phyloP scores from a whole-genome alignment of 2,888 invertebrate genomes.

The Argyresthia albistria region DNA sequence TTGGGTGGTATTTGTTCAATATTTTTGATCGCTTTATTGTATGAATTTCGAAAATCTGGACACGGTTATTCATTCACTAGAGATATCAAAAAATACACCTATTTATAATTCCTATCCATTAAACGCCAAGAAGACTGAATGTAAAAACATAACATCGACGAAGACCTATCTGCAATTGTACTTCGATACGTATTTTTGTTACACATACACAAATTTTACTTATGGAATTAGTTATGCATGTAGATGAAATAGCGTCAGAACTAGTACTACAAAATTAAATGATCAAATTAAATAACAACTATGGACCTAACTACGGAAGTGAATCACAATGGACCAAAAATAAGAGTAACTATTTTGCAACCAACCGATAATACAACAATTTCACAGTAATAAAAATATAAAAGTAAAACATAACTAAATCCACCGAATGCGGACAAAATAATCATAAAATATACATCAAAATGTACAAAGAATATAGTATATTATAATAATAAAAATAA shows the following conservation, averaged over 20 bases:
- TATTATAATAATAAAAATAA: conserved; percentile 47
- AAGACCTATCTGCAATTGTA: conserved; percentile 63
- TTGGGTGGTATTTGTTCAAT: conserved; percentile 29
- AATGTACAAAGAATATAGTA: conserved; percentile 72
- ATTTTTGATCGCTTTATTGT: conserved; percentile 28
- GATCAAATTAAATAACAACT: conserved; percentile 44
- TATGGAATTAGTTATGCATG: conserved; percentile 46
- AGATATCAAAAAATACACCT: conserved; percentile 20
- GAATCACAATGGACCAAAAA: conserved; percentile 36
- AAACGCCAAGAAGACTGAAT: conserved; percentile 34
- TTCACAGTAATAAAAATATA: conserved; percentile 63
- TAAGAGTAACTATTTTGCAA: conserved; percentile 48
- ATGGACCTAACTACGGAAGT: conserved; percentile 41
- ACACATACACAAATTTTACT: conserved; percentile 29
- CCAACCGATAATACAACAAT: conserved; percentile 64
- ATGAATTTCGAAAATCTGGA: conserved; percentile 38
- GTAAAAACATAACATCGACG: conserved; percentile 40
- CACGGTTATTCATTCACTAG: conserved; percentile 34
- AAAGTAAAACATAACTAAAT: conserved; percentile 60
- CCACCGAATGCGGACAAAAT: conserved; percentile 50
- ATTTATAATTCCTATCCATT: conserved; percentile 33
- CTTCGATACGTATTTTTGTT: conserved; percentile 71
- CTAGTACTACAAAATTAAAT: conserved; percentile 30
- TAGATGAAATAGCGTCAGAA: conserved; percentile 17
- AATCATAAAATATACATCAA: conserved; percentile 71